Conservation (phyloP, 2,888 invertebrate genomes). For the Onchidella celtica region DNA sequence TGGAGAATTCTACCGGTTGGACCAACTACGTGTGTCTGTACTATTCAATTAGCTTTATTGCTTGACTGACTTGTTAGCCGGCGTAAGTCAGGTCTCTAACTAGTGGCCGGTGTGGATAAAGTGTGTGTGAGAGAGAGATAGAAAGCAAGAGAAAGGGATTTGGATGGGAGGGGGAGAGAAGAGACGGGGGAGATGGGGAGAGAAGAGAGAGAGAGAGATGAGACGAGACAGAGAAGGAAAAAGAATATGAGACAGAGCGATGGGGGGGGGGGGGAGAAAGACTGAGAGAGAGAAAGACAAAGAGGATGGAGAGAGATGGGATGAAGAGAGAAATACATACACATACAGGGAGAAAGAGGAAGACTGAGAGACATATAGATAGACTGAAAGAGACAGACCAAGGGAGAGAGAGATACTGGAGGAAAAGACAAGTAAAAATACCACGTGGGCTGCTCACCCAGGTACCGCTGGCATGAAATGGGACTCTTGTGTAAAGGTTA, state of each 20-base stretch:
- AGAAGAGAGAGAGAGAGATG: background rate
- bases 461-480: too few species aligned
- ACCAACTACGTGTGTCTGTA: background rate
- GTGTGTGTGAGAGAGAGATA: too few species aligned
- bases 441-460: too few species aligned
- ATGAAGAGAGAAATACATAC: conserved; percentile 7
- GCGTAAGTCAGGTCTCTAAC: too few species aligned
- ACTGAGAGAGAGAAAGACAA: background rate
- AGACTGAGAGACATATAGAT: too few species aligned
- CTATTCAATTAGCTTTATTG: too few species aligned
- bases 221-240: background rate
- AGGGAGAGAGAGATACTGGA: background rate
- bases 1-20: too few species aligned
- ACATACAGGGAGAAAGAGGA: conserved; percentile 4
- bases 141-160: background rate
- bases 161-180: background rate
- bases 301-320: background rate
- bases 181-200: background rate
- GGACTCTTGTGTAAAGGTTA: too few species aligned
- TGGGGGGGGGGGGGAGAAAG: background rate
- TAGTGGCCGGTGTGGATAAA: too few species aligned
- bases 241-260: background rate
- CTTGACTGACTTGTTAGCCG: too few species aligned
- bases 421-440: too few species aligned
- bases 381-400: too few species aligned